phyloP scores from a whole-genome alignment of 2,888 invertebrate genomes.

The Busseola fusca region DNA sequence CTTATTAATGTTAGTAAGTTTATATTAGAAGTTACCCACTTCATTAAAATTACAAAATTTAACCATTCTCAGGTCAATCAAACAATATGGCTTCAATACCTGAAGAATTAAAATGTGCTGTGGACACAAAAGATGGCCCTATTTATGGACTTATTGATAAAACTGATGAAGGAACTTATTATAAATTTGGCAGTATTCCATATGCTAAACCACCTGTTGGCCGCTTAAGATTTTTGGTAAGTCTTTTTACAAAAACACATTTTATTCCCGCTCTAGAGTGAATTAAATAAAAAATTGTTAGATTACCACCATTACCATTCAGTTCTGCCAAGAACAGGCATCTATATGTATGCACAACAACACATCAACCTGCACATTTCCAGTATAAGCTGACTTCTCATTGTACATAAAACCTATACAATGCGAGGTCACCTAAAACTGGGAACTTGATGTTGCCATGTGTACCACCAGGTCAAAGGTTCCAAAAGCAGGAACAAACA shows the following conservation, averaged over 20 bases:
- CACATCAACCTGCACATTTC: too few species aligned
- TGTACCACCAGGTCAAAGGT: background rate
- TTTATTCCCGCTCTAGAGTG: background rate
- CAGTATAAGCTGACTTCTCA: too few species aligned
- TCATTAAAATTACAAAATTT: background rate
- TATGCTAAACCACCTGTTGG: slow-evolving; percentile 82
- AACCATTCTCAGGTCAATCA: slow-evolving; percentile 25
- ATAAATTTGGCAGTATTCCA: slow-evolving; percentile 80
- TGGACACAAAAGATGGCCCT: slow-evolving; percentile 75
- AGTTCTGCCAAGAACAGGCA: background rate
- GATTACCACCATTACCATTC: background rate
- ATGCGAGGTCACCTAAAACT: background rate
- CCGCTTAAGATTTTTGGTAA: slow-evolving; percentile 79
- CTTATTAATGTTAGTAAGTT: background rate
- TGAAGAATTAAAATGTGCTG: slow-evolving; percentile 59
- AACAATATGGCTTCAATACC: slow-evolving; percentile 59
- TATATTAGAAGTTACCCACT: background rate
- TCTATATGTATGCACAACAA: too few species aligned
- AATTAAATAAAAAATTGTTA: background rate
- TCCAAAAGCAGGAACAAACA: background rate
- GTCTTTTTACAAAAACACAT: slow-evolving; percentile 44
- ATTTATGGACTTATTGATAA: slow-evolving; percentile 75
- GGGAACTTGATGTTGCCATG: too few species aligned
- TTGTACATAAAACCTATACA: too few species aligned
- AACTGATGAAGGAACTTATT: slow-evolving; percentile 69